phyloP scores from a whole-genome alignment of 2,888 invertebrate genomes.

The Amitus sp. region DNA sequence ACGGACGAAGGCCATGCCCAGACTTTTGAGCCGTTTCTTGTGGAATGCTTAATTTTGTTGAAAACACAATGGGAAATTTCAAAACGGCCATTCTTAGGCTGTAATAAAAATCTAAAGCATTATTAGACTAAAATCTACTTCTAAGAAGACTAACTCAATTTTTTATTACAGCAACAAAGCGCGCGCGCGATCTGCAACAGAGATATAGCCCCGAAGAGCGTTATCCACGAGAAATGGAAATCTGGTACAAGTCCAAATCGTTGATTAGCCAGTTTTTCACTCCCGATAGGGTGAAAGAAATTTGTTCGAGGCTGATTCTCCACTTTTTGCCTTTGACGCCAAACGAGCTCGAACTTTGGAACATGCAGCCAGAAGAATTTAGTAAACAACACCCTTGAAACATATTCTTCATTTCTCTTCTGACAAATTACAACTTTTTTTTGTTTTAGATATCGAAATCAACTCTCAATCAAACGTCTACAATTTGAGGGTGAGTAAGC shows the following conservation, averaged over 20 bases:
- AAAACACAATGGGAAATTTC: conserved; percentile 72
- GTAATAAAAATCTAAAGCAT: too few species aligned
- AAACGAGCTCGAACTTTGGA: conserved; percentile 88
- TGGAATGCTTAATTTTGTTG: conserved; percentile 90
- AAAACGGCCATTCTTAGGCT: too few species aligned
- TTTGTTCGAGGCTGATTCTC: conserved; percentile 85
- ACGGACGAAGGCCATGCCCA: conserved; percentile 81
- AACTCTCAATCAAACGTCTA: conserved; percentile 95
- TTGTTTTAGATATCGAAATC: conserved; percentile 74
- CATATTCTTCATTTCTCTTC: background rate
- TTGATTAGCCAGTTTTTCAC: conserved; percentile 77
- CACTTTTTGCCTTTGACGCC: conserved; percentile 88
- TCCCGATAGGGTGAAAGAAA: conserved; percentile 78
- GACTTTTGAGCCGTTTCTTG: conserved; percentile 86
- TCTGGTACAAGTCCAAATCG: background rate
- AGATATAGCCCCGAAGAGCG: too few species aligned
- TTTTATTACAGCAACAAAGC: too few species aligned
- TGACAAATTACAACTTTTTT: background rate
- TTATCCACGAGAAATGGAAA: background rate
- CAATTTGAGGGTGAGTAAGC: conserved; percentile 83
- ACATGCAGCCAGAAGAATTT: conserved; percentile 90
- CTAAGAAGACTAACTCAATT: too few species aligned
- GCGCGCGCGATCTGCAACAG: too few species aligned
- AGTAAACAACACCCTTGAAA: conserved; percentile 68
- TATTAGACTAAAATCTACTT: too few species aligned